Evolutionary conservation across 2,888 invertebrate species (phyloP), one percentile per base, ranked within the genome.

Genomic region (Xanthorhoe designata): DNA sequence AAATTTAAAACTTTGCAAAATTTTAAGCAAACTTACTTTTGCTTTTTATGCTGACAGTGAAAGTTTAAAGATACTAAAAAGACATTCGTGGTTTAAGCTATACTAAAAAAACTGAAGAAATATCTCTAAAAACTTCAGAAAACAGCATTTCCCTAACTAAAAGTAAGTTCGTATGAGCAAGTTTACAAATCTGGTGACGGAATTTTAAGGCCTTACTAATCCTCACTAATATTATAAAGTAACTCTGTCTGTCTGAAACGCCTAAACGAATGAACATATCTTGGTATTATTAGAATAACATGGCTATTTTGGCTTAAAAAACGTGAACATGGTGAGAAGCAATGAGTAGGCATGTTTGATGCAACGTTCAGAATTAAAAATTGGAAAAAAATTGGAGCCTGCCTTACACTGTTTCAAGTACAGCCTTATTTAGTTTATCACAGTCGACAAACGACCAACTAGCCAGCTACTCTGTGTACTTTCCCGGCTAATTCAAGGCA

Each of bases 401-500:
- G n/a, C n/a, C n/a, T n/a, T n/a, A n/a, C n/a, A n/a, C n/a, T n/a
- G 24, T 4, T 24, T 24, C 24, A n/a, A n/a, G 18, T 13, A 45
- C 52, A 49, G 29, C 24, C 29, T 56, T 45, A 61, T 58, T 53
- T 24, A 58, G 52, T 56, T 18, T 57, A 51, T 45, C 10, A 42
- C 38, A 45, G 64, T 19, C n/a, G 52, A 61, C 56, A 49, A 59
- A 54, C 50, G 50, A 29, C 54, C 61, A 62, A 51, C 66, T 54
- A 66, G 61, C 49, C 45, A 52, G 19, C 55, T 32, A 50, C 47
- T 32, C 49, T 55, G 42, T 66, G 61, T 59, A 51, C 53, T 13
- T 66, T 57, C 45, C n/a, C 53, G 32, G 42, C 53, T 61, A 54
- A 61, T 54, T 53, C 53, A 56, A 61, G 57, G 49, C 58, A 64